Evolutionary conservation across 2,113 vertebrate genomes (phyloP).

Genomic region (Camelus bactrianus): DNA sequence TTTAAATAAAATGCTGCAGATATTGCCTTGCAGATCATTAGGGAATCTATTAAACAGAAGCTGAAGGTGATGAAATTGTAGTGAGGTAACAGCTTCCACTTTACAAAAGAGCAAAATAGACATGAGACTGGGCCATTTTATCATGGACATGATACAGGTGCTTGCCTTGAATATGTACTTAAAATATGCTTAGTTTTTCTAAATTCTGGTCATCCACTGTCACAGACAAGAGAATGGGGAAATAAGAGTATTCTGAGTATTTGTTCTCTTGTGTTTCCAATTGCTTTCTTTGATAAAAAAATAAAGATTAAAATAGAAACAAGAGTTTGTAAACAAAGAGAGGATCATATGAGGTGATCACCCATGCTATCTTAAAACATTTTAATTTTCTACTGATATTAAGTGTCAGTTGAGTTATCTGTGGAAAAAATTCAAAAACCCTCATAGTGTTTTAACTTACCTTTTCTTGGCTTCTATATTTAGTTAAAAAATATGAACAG

Average conservation of each 20-base stretch:
- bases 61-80: background rate
- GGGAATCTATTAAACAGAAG: background rate
- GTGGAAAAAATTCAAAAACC: background rate
- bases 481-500: background rate
- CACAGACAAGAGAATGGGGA: background rate
- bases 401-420: background rate
- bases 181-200: background rate
- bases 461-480: background rate
- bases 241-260: background rate
- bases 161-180: background rate
- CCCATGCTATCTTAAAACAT: background rate
- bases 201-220: background rate
- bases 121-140: background rate
- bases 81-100: background rate
- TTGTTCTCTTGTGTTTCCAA: background rate
- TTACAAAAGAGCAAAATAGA: background rate
- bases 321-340: background rate
- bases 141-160: background rate
- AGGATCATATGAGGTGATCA: background rate
- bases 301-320: background rate
- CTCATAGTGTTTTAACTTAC: background rate
- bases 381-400: background rate
- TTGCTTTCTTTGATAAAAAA: conserved; percentile 4
- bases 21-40: background rate
- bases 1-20: background rate